phyloP scores from a whole-genome alignment of 2,888 invertebrate species.

The Halictus quadricinctus region DNA sequence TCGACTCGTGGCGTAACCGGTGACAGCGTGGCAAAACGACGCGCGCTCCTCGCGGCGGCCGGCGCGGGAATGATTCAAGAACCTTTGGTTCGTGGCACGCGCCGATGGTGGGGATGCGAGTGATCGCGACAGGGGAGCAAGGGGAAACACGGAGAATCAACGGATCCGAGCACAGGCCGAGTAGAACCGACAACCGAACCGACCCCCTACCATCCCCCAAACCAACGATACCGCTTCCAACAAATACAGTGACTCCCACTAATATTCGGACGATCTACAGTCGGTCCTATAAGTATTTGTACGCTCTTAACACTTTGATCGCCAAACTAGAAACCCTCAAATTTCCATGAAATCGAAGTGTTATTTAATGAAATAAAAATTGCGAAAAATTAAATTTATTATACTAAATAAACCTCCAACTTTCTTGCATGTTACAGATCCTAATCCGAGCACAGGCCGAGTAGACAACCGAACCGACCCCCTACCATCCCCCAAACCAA shows the following conservation, averaged over 20 bases:
- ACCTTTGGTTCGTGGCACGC: conserved; percentile 65
- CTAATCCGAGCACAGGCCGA: too few species aligned
- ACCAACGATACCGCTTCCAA: neutral
- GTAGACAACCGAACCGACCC: too few species aligned
- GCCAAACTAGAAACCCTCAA: too few species aligned
- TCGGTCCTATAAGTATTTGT: too few species aligned
- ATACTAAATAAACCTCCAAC: too few species aligned
- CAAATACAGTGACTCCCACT: neutral
- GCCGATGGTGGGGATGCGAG: conserved; percentile 53
- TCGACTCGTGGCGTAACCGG: conserved; percentile 69
- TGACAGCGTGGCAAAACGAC: conserved; percentile 70
- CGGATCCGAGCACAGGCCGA: neutral
- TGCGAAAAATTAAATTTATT: too few species aligned
- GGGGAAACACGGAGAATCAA: conserved; percentile 21
- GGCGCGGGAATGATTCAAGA: conserved; percentile 79
- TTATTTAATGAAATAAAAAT: too few species aligned
- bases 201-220: conserved; percentile 9
- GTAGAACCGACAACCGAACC: neutral
- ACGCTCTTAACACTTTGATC: too few species aligned
- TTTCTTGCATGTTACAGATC: too few species aligned
- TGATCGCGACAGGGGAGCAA: conserved; percentile 19
- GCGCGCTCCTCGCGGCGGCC: conserved; percentile 77
- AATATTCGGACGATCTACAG: too few species aligned
- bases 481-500: too few species aligned
- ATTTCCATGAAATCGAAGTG: too few species aligned